Conservation (phyloP, 1,140 invertebrate genomes). For the Lasioglossum albipes region DNA sequence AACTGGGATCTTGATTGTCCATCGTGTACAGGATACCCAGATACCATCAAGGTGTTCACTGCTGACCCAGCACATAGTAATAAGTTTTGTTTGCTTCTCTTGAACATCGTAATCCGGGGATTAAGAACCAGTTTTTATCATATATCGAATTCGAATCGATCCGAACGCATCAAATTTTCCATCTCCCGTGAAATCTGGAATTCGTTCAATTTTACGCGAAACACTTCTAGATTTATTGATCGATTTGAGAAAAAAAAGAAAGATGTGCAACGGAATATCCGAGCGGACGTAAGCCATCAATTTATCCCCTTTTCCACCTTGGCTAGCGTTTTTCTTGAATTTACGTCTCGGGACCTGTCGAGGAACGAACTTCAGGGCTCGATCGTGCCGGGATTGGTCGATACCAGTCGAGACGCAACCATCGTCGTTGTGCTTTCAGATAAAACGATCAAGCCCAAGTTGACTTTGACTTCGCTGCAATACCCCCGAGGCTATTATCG, state of each 20-base stretch:
- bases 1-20: slow-evolving; percentile 81
- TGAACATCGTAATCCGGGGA: slow-evolving; percentile 15
- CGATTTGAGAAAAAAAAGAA: neutral
- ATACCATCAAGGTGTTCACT: slow-evolving; percentile 71
- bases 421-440: slow-evolving; percentile 57
- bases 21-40: slow-evolving; percentile 57
- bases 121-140: neutral
- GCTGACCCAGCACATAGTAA: slow-evolving; percentile 72
- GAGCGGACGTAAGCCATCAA: neutral
- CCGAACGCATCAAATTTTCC: neutral
- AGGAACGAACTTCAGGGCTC: neutral
- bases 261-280: neutral
- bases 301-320: neutral
- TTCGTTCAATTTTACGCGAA: neutral
- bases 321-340: neutral
- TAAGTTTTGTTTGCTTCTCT: slow-evolving; percentile 60
- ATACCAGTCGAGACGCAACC: slow-evolving; percentile 27
- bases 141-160: neutral
- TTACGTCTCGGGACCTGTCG: neutral
- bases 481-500: slow-evolving; percentile 75
- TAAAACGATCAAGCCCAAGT: slow-evolving; percentile 66
- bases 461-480: slow-evolving; percentile 61
- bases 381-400: neutral
- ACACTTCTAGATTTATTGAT: neutral
- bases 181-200: neutral